Conservation (phyloP, 2,113 vertebrate genomes). For the Oenanthe oenanthe region DNA sequence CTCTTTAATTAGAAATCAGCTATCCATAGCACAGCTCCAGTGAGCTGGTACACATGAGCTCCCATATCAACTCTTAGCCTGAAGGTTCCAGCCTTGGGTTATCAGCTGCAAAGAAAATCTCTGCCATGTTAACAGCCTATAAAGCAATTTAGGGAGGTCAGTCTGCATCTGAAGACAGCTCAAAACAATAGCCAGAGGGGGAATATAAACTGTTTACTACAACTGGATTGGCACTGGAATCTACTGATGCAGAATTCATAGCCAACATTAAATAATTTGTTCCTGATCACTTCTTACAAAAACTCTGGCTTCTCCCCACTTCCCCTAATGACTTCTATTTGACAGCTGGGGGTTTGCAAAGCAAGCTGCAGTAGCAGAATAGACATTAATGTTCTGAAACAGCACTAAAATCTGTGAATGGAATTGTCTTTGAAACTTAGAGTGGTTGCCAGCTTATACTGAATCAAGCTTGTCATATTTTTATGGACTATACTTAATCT, state of each 20-base stretch:
- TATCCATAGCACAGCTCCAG: background rate
- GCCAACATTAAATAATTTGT: slow-evolving; percentile 9
- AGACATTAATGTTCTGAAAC: background rate
- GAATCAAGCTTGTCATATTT: background rate
- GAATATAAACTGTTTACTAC: background rate
- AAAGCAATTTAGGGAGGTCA: background rate
- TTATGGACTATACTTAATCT: background rate
- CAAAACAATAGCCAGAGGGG: slow-evolving; percentile 5
- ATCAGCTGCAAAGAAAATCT: background rate
- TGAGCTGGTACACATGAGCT: background rate
- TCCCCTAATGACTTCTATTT: background rate
- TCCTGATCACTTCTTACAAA: background rate
- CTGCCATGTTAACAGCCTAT: background rate
- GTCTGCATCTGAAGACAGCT: background rate
- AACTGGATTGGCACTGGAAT: slow-evolving; percentile 1
- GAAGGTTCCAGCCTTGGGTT: background rate
- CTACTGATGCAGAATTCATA: slow-evolving; percentile 10
- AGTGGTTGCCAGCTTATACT: background rate
- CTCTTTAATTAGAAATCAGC: background rate
- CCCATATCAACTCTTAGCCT: background rate
- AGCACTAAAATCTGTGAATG: background rate
- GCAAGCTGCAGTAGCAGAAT: background rate
- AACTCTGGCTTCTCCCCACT: background rate
- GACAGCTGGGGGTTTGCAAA: slow-evolving; percentile 1
- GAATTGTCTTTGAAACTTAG: slow-evolving; percentile 4